Evolutionary conservation across 2,888 invertebrate genomes (phyloP).

Genomic region (Deilephila porcellus): DNA sequence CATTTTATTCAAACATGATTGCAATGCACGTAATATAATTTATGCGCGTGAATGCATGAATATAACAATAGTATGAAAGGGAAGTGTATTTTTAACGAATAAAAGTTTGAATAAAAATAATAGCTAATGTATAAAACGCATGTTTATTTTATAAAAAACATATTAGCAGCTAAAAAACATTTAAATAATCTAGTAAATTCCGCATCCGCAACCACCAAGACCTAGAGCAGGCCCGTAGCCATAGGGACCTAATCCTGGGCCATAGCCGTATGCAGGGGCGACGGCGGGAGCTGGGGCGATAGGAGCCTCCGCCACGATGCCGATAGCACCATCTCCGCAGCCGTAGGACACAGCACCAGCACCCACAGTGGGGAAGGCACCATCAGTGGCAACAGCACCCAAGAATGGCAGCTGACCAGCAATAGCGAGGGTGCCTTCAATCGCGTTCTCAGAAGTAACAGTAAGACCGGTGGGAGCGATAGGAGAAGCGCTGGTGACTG

Average conservation of each 20-base stretch:
- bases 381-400: slow-evolving; percentile 47
- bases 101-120: neutral
- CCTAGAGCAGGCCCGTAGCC: slow-evolving; percentile 8
- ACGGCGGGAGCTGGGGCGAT: slow-evolving; percentile 28
- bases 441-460: slow-evolving; percentile 46
- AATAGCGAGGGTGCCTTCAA: slow-evolving; percentile 47
- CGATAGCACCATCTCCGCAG: slow-evolving; percentile 39
- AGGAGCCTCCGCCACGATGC: slow-evolving; percentile 34
- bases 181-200: slow-evolving; percentile 20
- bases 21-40: no score
- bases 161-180: neutral
- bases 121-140: neutral
- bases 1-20: no score
- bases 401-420: slow-evolving; percentile 49
- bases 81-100: no score
- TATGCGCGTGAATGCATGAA: no score
- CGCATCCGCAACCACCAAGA: slow-evolving; percentile 21
- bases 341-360: slow-evolving; percentile 44
- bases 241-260: slow-evolving; percentile 1
- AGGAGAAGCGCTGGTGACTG: slow-evolving; percentile 40
- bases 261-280: slow-evolving; percentile 19
- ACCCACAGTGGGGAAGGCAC: slow-evolving; percentile 45
- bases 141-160: neutral
- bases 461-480: slow-evolving; percentile 40
- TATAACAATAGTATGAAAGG: no score